Evolutionary conservation across 2,888 invertebrate species (phyloP), one percentile per base, ranked within the genome.

Genomic region (Tenthredo notha): DNA sequence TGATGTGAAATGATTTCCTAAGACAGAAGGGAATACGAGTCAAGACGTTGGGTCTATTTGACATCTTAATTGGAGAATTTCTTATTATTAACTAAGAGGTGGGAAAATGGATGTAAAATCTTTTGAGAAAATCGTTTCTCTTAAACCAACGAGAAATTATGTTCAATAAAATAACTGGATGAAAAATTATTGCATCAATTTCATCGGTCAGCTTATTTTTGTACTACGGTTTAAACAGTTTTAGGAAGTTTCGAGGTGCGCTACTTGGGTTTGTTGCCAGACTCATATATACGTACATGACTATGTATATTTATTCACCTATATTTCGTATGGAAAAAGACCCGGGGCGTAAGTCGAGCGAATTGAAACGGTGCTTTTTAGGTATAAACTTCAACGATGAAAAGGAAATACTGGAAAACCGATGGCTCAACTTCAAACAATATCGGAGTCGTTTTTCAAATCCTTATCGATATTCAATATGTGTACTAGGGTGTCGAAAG

Each of bases 51-150:
- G n/a, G 18, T 77, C 77, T 54, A 77, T 54, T 50, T 77, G 77
- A 77, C 50, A 77, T 77, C 50, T 18, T 77, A 77, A 77, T 77
- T 67, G 33, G 67, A 67, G 15, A 67, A 67, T 67, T 33, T 33
- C 29, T 33, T 33, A 33, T 33, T 67, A 18, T 33, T 67, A 67
- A 67, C 25, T 18, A 4, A 7, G 33, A 25, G 10, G 10, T 12
- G 18, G 18, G 33, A 67, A 67, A 12, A 18, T 5, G 33, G 33
- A 67, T 33, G 67, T 33, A 18, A 7, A 67, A 61, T 25, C 2
- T 61, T 12, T 25, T 12, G 33, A 67, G 33, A 18, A 67, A 67
- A 18, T 33, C 33, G 25, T 12, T 21, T 25, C 3, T 25, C 25
- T 61, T 25, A 5, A 25, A 61, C 1, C 61, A 12, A 25, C 12